Percentiles rank a stretch among this genome's conserved stretches.
These are phyloP conservation scores for Moxostoma hubbsi DNA, from an alignment of 2,797 vertebrate species.

Conservation along the genomic window DNA sequence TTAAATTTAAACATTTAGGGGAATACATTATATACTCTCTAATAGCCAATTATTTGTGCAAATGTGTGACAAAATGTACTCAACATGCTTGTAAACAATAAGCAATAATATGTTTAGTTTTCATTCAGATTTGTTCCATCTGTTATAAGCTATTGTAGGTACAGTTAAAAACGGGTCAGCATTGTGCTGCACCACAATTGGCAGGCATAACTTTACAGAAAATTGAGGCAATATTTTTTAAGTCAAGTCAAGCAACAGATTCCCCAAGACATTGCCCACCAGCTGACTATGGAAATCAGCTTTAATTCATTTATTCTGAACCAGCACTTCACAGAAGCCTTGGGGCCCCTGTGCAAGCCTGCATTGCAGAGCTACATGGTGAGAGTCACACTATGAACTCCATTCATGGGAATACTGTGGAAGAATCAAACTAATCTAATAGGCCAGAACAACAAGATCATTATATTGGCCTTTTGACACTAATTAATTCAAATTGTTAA, in stretches of 20 bases:
- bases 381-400: slow-evolving; percentile 27
- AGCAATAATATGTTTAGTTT: not conserved
- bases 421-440: slow-evolving; percentile 28
- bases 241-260: slow-evolving; percentile 51
- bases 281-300: slow-evolving; percentile 43
- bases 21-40: not conserved
- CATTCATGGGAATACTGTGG: slow-evolving; percentile 8
- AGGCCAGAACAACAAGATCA: slow-evolving; percentile 4
- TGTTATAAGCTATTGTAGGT: not conserved
- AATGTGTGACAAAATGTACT: not conserved
- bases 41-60: not conserved
- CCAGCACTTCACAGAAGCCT: slow-evolving; percentile 28
- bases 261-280: slow-evolving; percentile 53
- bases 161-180: not conserved
- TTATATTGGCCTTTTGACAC: slow-evolving; percentile 10
- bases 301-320: slow-evolving; percentile 45
- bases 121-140: not conserved
- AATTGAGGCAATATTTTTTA: slow-evolving; percentile 32
- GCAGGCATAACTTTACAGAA: slow-evolving; percentile 27
- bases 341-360: slow-evolving; percentile 33
- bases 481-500: slow-evolving; percentile 33
- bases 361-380: not conserved
- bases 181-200: not conserved
- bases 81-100: no score
- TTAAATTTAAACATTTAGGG: not conserved